phyloP scores from a whole-genome alignment of 2,113 vertebrate genomes.

The Onychorhynchus coronatus region DNA sequence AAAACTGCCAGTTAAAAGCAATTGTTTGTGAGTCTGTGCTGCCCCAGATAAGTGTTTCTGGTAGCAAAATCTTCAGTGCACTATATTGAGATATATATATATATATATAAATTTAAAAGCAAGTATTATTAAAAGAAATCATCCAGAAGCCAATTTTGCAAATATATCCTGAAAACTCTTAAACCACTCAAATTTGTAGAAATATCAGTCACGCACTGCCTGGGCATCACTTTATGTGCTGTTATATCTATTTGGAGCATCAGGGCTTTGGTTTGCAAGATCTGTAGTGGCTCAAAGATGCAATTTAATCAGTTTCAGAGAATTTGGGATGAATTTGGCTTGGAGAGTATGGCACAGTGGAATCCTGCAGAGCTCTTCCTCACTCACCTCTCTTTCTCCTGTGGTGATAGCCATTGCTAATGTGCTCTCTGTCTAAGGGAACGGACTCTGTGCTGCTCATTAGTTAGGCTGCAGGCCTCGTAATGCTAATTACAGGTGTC shows the following conservation, averaged over 20 bases:
- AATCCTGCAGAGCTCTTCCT: neutral
- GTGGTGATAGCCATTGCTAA: neutral
- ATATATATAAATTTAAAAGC: neutral
- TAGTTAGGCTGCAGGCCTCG: neutral
- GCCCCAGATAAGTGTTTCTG: neutral
- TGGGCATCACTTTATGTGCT: neutral
- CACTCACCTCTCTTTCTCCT: neutral
- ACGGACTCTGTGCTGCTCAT: accelerated
- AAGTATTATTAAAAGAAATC: neutral
- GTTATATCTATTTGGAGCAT: neutral
- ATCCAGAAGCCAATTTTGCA: neutral
- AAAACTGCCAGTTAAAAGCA: neutral
- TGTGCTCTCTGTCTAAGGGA: neutral
- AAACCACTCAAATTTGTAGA: neutral
- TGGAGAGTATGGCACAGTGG: accelerated
- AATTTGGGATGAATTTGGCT: neutral
- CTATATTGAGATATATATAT: neutral
- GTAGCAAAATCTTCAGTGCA: neutral
- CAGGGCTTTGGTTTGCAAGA: neutral
- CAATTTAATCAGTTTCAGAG: neutral
- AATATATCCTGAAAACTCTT: neutral
- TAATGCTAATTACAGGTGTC: neutral
- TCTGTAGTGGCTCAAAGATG: neutral
- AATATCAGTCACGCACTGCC: neutral
- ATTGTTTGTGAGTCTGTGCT: neutral